A percentile compares a stretch with the other conserved stretches of the same genome.
These are phyloP conservation scores for Campylorhamphus procurvoides DNA, from an alignment of 2,113 vertebrate species.

Conservation along the genomic window DNA sequence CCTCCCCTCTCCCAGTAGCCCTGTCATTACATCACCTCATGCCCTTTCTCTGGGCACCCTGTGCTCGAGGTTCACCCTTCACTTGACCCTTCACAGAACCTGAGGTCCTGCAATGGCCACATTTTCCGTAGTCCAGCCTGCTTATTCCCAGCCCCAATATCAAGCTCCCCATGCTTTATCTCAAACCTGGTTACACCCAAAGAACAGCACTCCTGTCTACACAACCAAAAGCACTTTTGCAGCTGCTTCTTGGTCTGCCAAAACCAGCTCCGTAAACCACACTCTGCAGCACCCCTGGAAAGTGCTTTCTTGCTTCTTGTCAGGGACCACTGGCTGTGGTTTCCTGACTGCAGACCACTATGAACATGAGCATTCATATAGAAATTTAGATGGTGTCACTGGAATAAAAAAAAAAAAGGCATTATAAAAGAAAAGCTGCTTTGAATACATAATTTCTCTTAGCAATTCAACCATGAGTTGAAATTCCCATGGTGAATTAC, in stretches of 20 bases:
- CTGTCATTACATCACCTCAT: not conserved
- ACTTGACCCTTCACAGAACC: not conserved
- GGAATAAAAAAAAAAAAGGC: not conserved
- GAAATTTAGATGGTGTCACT: not conserved
- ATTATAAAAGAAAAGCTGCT: not conserved
- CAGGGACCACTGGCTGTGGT: not conserved
- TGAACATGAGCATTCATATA: not conserved
- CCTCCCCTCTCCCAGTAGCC: not conserved
- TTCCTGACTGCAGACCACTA: not conserved
- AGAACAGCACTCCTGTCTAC: not conserved
- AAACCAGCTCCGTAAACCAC: not conserved
- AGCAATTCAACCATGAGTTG: not conserved
- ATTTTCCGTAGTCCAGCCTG: not conserved
- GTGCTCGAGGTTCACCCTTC: not conserved
- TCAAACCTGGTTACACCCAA: not conserved
- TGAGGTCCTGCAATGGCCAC: not conserved
- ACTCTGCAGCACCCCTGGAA: not conserved
- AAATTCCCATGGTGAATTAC: not conserved
- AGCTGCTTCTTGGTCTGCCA: not conserved
- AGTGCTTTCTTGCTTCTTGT: not conserved
- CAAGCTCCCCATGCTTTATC: not conserved
- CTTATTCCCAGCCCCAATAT: not conserved
- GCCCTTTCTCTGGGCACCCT: not conserved
- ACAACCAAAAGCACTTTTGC: not conserved
- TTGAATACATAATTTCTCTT: not conserved